Evolutionary conservation across 1,140 invertebrate genomes (phyloP).

Genomic region (Sogatella furcifera): DNA sequence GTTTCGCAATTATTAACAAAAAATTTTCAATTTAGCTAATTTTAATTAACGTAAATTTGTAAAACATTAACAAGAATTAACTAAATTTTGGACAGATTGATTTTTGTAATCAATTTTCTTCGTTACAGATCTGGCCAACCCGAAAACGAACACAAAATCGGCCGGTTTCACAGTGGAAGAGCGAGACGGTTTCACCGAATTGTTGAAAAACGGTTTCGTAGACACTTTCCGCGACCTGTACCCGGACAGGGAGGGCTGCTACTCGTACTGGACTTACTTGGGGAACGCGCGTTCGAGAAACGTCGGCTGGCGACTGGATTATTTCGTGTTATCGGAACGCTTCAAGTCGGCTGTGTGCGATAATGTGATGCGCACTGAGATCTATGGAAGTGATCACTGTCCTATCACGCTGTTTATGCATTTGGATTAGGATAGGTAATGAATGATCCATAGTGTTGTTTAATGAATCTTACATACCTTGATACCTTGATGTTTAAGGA

Average conservation of each 20-base stretch:
- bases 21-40: too few species aligned
- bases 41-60: too few species aligned
- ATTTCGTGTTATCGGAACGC: slow-evolving; percentile 79
- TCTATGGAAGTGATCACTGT: slow-evolving; percentile 82
- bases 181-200: slow-evolving; percentile 76
- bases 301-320: slow-evolving; percentile 94
- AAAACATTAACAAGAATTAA: too few species aligned
- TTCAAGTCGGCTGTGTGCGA: slow-evolving; percentile 69
- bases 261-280: slow-evolving; percentile 94
- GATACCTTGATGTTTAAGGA: too few species aligned
- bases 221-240: slow-evolving; percentile 85
- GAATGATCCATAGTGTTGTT: too few species aligned
- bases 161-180: slow-evolving; percentile 95
- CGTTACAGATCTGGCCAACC: slow-evolving; percentile 79
- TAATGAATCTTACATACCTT: too few species aligned
- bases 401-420: slow-evolving; percentile 60
- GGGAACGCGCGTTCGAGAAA: slow-evolving; percentile 75
- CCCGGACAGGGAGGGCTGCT: slow-evolving; percentile 71
- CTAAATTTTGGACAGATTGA: too few species aligned
- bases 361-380: slow-evolving; percentile 56
- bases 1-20: too few species aligned
- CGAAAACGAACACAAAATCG: slow-evolving; percentile 83
- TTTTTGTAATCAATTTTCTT: too few species aligned
- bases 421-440: slow-evolving; percentile 13
- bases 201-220: slow-evolving; percentile 68